A percentile compares a stretch with the other conserved stretches of the same genome.
These are phyloP conservation scores for Caloenas nicobarica DNA, from an alignment of 2,113 vertebrate species.

Conservation along the genomic window DNA sequence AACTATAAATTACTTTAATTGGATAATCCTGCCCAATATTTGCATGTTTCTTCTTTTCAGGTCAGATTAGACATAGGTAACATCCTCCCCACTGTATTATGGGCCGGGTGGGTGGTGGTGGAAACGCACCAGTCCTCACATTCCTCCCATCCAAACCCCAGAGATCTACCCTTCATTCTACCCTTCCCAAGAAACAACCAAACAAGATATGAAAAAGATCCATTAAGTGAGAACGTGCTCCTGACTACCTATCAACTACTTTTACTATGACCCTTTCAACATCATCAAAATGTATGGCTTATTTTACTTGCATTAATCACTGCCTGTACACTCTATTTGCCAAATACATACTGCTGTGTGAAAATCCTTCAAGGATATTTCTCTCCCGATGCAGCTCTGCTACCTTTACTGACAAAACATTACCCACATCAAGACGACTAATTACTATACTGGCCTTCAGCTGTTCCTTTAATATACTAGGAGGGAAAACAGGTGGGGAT, in stretches of 20 bases:
- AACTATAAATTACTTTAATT: not conserved
- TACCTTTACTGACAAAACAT: not conserved
- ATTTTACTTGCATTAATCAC: not conserved
- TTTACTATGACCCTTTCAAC: not conserved
- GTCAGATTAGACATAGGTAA: not conserved
- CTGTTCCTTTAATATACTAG: not conserved
- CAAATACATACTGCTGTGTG: not conserved
- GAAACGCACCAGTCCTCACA: not conserved
- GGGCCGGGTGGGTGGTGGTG: not conserved
- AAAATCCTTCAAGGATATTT: not conserved
- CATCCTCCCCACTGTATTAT: not conserved
- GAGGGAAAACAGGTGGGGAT: not conserved
- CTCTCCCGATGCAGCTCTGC: not conserved
- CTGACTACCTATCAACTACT: not conserved
- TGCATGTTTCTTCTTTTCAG: not conserved
- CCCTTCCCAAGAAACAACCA: not conserved
- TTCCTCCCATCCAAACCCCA: not conserved
- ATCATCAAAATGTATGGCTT: not conserved
- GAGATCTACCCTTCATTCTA: not conserved
- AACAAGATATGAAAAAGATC: not conserved
- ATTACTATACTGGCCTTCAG: not conserved
- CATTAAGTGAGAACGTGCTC: not conserved
- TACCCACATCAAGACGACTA: not conserved
- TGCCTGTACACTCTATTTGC: not conserved
- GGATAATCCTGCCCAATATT: not conserved